Percentiles rank a stretch among this genome's conserved stretches.
These are phyloP conservation scores for Phainopepla nitens DNA, from an alignment of 2,113 vertebrate species.

Conservation along the genomic window DNA sequence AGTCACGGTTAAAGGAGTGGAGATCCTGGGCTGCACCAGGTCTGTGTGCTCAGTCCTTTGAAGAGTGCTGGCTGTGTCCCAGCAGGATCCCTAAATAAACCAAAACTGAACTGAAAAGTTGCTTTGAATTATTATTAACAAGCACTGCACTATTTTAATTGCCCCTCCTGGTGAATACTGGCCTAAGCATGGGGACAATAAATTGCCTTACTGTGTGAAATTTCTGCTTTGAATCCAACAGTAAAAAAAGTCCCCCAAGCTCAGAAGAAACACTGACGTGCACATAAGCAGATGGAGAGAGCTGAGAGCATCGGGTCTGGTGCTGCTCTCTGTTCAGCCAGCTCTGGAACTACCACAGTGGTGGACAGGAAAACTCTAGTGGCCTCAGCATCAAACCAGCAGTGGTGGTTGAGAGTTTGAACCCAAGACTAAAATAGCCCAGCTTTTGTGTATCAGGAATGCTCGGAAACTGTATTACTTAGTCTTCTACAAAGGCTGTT, in stretches of 20 bases:
- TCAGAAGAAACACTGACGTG: no score
- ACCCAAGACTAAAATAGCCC: neutral
- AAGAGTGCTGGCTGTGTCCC: neutral
- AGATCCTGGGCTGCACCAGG: rapidly evolving
- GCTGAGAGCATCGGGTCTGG: neutral
- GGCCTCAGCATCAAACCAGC: neutral
- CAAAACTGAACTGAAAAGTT: neutral
- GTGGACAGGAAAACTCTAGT: neutral
- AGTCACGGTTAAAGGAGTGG: neutral
- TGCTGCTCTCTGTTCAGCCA: neutral
- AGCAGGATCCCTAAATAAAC: neutral
- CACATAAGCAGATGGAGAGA: neutral
- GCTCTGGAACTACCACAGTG: neutral
- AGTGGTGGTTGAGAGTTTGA: neutral
- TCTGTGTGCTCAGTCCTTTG: neutral
- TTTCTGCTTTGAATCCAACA: neutral
- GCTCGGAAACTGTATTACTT: neutral
- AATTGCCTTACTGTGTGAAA: neutral
- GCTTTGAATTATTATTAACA: conserved; percentile 8
- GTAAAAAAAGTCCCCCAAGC: neutral
- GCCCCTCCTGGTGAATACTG: neutral
- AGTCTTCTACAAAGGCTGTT: neutral
- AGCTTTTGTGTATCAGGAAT: no score
- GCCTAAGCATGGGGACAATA: neutral
- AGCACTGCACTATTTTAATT: conserved; percentile 36